Base-by-base conservation (phyloP, 2,888 invertebrate species). In the Pedicia rivosa region DNA sequence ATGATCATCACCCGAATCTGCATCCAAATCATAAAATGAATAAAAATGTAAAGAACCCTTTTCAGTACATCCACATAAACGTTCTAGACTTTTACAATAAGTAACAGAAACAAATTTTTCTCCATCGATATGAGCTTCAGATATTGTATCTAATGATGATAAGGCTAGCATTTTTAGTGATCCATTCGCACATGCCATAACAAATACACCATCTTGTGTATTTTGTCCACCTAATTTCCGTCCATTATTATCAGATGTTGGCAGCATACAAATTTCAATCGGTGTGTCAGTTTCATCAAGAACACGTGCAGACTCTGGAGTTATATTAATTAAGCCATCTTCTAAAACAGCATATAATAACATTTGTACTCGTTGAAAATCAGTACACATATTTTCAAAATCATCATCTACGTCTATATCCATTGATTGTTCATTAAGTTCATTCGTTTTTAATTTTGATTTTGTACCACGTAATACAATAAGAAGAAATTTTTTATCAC, bases 81-180 rank as follows among this genome's bases (percentile, higher is more conserved):
- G 70, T 52, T 91, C 90, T 40, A 90, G 70, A 63, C 87, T 86
- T 40, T 82, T 79, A 56, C 90, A 90, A 57, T 83, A 90, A 1
- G 79, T 78, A 2, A 80, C 80, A 1, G 87, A 82, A 10, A 83
- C 72, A 52, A 88, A 87, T 50, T 72, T 74, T 30, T 74, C 72
- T 26, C 70, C 69, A 2, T 76, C 73, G 25, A 78, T 68, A 45
- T 68, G 67, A 19, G 80, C 78, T 42, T 74, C 71, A 2, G 78
- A 74, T 5, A 80, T 59, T 4, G 72, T 67, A 44, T 70, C 72
- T 44, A 88, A 68, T 35, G 76, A 75, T n/a, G 70, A 66, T 28
- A 87, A 56, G 25, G 78, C 74, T 40, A 84, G 66, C 31, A 90
- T 59, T 50, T 80, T 68, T 24, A 90, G 67, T 32, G 69, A 67